Percentiles rank a stretch among this genome's conserved stretches.
Conservation (phyloP, 1,140 invertebrate species). For the Tachypleus tridentatus region DNA sequence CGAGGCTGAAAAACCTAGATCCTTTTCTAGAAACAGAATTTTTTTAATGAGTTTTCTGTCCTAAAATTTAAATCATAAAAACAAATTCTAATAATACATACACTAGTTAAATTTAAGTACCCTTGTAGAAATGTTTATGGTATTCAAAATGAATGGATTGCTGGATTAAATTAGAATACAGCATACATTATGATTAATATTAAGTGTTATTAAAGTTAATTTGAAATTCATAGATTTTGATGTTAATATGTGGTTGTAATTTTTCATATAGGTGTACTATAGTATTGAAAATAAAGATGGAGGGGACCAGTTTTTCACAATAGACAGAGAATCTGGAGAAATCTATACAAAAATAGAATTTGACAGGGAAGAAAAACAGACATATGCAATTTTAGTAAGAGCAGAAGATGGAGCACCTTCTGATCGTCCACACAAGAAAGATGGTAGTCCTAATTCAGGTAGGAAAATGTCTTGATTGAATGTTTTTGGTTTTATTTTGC, state of each 20-base stretch:
- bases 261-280: conserved; percentile 50
- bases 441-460: conserved; percentile 25
- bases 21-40: too few species aligned
- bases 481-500: conserved; percentile 1
- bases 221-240: too few species aligned
- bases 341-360: conserved; percentile 87
- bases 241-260: conserved; percentile 1
- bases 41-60: too few species aligned
- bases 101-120: too few species aligned
- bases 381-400: conserved; percentile 84
- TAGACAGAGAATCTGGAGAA: conserved; percentile 81
- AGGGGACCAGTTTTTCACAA: conserved; percentile 87
- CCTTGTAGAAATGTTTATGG: too few species aligned
- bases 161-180: too few species aligned
- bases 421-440: conserved; percentile 61
- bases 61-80: too few species aligned
- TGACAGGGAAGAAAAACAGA: conserved; percentile 80
- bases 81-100: too few species aligned
- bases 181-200: too few species aligned
- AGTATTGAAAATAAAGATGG: conserved; percentile 78
- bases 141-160: too few species aligned
- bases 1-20: too few species aligned
- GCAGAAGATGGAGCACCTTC: conserved; percentile 84
- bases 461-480: neutral
- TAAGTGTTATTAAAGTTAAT: too few species aligned